These are phyloP conservation scores for Macrocentrus cingulum DNA, from an alignment of 1,140 invertebrate genomes.

Conservation along the genomic window DNA sequence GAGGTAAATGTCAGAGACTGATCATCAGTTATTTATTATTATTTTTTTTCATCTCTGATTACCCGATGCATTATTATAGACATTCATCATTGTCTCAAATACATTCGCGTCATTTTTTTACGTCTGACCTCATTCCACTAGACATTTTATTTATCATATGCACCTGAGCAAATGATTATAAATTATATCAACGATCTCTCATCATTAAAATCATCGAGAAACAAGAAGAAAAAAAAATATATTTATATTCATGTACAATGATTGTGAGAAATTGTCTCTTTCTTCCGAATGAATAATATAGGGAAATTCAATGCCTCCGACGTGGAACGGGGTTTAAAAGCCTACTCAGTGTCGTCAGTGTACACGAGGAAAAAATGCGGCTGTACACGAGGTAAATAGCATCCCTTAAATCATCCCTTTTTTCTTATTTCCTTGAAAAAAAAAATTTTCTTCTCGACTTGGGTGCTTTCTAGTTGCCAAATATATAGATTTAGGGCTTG, in stretches of 20 bases:
- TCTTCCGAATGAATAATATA: slow-evolving; percentile 20
- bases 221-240: too few species aligned
- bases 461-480: neutral
- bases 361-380: slow-evolving; percentile 38
- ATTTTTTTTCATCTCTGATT: too few species aligned
- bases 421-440: neutral
- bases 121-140: too few species aligned
- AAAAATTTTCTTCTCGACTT: neutral
- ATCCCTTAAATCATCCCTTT: neutral
- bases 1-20: slow-evolving; percentile 37
- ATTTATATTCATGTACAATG: too few species aligned
- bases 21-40: neutral
- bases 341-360: slow-evolving; percentile 33
- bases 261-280: slow-evolving; percentile 4
- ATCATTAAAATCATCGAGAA: too few species aligned
- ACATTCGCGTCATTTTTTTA: too few species aligned
- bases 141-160: too few species aligned
- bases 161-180: too few species aligned
- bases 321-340: slow-evolving; percentile 36
- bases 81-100: too few species aligned
- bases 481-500: neutral
- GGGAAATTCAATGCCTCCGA: slow-evolving; percentile 31
- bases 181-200: too few species aligned
- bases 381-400: slow-evolving; percentile 32
- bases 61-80: too few species aligned